Base-by-base conservation (phyloP, 2,113 vertebrate species). In the Nycticryphes semicollaris region DNA sequence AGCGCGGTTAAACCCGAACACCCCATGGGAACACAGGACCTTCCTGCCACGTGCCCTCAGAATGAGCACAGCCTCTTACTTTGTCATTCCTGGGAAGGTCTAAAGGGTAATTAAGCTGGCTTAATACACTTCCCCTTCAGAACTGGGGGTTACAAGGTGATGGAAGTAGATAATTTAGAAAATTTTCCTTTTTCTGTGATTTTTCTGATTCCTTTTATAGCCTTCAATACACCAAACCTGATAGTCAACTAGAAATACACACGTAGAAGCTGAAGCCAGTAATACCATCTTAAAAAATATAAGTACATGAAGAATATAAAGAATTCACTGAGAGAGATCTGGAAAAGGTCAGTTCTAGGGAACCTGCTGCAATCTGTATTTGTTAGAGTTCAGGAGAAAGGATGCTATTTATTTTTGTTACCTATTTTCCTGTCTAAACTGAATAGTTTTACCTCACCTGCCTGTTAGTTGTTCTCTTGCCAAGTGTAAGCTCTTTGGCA, bases 341-440 rank as follows among this genome's bases (percentile, higher is more conserved):
- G 57, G 60, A 63, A 63, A 68, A 92, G 64, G 66, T 68, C 80
- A 48, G 12, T 64, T 84, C 64, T 89, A 19, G 77, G 74, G 43
- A 94, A 81, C 63, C 80, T 94, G 64, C 37, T 94, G 51, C 64
- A 91, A 45, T 84, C 51, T 75, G 20, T 90, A n/a, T 75, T 78
- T 53, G 30, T 60, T 87, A 70, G 37, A 82, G 53, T 77, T 83
- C 59, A 86, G 43, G 72, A 84, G 64, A 62, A 85, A 94, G 56
- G 48, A 85, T 93, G 51, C 64, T 95, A 95, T 96, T 96, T 96
- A 97, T 96, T 96, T 96, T 92, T 21, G 3, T 93, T 92, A 87
- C 30, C 35, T 70, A 6, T 53, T 80, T 87, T 80, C 41, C 39
- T 87, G 21, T 78, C 66, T 75, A 57, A 93, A 39, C 53, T 82